Evolutionary conservation across 2,797 vertebrate genomes (phyloP).

Genomic region (Uromys caudimaculatus): DNA sequence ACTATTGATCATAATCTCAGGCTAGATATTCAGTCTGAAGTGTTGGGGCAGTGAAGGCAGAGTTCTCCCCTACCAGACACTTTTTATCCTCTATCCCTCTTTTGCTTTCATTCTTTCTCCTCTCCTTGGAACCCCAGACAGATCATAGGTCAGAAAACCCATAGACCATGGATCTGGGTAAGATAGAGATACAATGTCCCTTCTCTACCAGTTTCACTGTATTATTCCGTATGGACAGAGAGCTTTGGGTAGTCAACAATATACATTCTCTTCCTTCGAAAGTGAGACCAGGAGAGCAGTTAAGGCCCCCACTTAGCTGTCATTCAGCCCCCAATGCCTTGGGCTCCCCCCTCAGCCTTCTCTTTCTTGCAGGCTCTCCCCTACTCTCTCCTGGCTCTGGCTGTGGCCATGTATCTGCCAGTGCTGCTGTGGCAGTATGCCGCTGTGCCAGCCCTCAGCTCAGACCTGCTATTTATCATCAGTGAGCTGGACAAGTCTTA

Average conservation of each 20-base stretch:
- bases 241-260: background rate
- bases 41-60: background rate
- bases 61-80: background rate
- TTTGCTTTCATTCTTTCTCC: background rate
- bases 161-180: background rate
- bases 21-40: background rate
- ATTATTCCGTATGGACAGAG: background rate
- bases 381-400: conserved; percentile 95
- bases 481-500: conserved; percentile 98
- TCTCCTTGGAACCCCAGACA: background rate
- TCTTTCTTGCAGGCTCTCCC: conserved; percentile 92
- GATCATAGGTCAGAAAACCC: background rate
- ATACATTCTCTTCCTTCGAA: background rate
- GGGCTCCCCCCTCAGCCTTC: conserved; percentile 10
- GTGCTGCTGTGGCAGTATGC: conserved; percentile 94
- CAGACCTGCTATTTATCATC: conserved; percentile 95
- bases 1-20: background rate
- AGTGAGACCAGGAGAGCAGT: background rate
- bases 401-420: conserved; percentile 95
- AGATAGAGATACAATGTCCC: background rate
- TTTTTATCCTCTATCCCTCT: too few species aligned
- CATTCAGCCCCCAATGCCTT: background rate
- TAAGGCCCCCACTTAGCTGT: background rate
- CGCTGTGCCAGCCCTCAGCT: conserved; percentile 91
- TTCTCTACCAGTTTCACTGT: background rate